These are phyloP conservation scores for Porites lutea DNA, from an alignment of 64 coral and sea anemone genomes.

Conservation along the genomic window DNA sequence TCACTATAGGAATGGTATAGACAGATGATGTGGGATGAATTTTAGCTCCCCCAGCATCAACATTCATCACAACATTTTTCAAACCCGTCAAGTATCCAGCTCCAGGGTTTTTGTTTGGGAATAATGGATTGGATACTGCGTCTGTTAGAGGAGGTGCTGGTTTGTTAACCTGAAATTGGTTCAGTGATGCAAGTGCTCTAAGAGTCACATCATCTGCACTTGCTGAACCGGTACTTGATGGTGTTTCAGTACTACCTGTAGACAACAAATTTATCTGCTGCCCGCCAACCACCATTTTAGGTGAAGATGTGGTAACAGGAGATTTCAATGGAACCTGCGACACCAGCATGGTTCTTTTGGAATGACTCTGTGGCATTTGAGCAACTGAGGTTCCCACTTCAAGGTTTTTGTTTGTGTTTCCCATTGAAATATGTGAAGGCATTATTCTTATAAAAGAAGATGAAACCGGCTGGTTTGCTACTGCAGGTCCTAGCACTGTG, in stretches of 20 bases:
- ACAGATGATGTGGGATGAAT: background rate
- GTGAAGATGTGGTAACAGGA: background rate
- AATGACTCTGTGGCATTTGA: background rate
- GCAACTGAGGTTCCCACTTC: background rate
- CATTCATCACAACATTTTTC: constrained; percentile 51
- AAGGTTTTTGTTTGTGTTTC: too few species aligned
- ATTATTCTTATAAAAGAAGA: too few species aligned
- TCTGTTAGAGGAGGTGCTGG: background rate
- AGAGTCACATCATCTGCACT: constrained; percentile 13
- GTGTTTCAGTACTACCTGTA: background rate
- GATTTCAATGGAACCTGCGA: background rate
- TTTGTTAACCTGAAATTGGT: constrained; percentile 15
- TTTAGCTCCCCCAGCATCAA: background rate
- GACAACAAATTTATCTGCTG: background rate
- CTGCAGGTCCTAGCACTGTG: too few species aligned
- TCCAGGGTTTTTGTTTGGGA: background rate
- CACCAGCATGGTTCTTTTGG: background rate
- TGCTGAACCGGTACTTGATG: background rate
- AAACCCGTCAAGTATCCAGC: background rate
- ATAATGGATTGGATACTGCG: constrained; percentile 1
- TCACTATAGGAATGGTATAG: background rate
- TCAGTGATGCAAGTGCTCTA: constrained; percentile 23
- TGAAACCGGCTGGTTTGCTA: too few species aligned
- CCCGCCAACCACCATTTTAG: background rate
- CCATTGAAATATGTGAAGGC: too few species aligned